Base-by-base conservation (phyloP, 1,140 invertebrate genomes). In the Lepidurus arcticus region DNA sequence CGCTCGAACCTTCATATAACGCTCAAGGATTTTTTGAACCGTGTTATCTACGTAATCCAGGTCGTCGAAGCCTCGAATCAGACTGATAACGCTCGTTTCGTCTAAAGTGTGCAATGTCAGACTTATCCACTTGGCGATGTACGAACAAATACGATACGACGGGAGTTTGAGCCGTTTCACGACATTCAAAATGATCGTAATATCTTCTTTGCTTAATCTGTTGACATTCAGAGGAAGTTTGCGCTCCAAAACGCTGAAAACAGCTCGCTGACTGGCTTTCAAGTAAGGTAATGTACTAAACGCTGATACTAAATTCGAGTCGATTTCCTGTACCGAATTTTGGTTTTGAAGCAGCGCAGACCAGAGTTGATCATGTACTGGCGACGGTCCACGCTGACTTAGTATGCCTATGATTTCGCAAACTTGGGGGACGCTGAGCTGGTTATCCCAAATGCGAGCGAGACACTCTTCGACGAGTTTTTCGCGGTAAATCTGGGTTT, bases 241-340 rank as follows among this genome's bases (percentile, higher is more conserved):
- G 76, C 88, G 88, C 80, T 91, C 90, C n/a, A 91, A 81, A 75
- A 91, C 84, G 26, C 85, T 85, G 75, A 89, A 85, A n/a, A 92
- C 84, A 78, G 89, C 86, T 79, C 86, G 87, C 81, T 87, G 88
- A 82, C 90, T 91, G 78, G 85, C 84, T 81, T 88, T 88, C 44
- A 92, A 86, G 21, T 87, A 84, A 74, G 87, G 86, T 44, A 92
- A 81, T 73, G 88, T 85, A 80, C 84, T 85, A 81, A 90, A 91
- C 42, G 91, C 83, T 43, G 86, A 80, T 5, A 88, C 83, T 76
- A 92, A 85, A 84, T 90, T 90, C 11, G 84, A 82, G 78, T 86
- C 86, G 82, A 88, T 85, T 21, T 92, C 90, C 21, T 65, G 8
- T 16, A 65, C 21, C 8, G 53, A 16, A 65, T 65, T 65, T 65